Conservation (phyloP, 2,113 vertebrate species). For the Marmota monax region DNA sequence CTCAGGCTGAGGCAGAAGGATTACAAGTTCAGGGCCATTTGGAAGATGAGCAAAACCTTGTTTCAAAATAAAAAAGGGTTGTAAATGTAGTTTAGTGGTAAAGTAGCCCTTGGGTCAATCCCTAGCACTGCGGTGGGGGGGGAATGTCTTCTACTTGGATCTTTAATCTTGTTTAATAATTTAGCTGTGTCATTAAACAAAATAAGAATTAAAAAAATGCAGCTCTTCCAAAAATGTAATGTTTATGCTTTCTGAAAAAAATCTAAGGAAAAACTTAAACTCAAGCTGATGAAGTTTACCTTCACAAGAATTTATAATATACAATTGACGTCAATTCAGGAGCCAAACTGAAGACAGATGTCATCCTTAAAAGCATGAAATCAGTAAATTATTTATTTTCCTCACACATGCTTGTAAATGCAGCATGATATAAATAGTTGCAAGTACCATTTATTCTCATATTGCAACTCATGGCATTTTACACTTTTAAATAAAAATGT, state of each 20-base stretch:
- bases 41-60: no score
- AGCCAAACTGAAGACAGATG: background rate
- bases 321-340: slow-evolving; percentile 16
- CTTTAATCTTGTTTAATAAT: slow-evolving; percentile 18
- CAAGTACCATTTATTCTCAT: background rate
- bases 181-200: slow-evolving; percentile 21
- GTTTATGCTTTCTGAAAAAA: slow-evolving; percentile 28
- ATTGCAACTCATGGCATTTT: background rate
- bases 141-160: background rate
- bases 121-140: no score
- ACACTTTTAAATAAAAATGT: background rate
- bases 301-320: background rate
- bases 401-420: background rate
- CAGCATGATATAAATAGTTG: background rate
- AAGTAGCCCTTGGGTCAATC: no score
- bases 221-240: slow-evolving; percentile 22
- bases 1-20: no score
- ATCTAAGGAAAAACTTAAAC: slow-evolving; percentile 10
- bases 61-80: no score
- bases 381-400: background rate
- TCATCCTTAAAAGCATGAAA: background rate
- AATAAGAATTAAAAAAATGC: background rate
- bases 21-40: no score
- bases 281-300: slow-evolving; percentile 20
- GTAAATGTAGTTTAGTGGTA: no score